Percentiles rank a stretch among this genome's conserved stretches.
Evolutionary conservation across 1,140 invertebrate genomes (phyloP).

Genomic region (Neodiprion fabricii): DNA sequence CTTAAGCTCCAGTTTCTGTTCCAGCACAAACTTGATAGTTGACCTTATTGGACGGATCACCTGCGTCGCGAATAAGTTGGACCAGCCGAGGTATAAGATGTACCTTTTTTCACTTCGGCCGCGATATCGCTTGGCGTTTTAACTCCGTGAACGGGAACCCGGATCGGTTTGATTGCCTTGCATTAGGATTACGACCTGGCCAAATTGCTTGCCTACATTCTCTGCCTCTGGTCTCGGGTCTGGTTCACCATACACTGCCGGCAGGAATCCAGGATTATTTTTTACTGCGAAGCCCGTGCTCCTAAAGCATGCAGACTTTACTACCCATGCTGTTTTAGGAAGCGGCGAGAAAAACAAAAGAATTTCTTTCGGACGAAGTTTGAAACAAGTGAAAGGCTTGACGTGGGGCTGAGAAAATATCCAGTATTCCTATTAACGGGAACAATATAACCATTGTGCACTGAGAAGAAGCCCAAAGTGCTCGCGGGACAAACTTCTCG

Average conservation of each 20-base stretch:
- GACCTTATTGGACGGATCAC: no score
- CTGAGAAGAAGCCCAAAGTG: not conserved
- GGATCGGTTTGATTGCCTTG: slow-evolving; percentile 2
- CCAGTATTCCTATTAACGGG: no score
- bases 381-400: no score
- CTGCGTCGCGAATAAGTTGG: not conserved
- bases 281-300: not conserved
- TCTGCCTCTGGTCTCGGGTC: not conserved
- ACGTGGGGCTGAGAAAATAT: no score
- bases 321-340: no score
- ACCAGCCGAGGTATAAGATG: not conserved
- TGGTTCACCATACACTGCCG: not conserved
- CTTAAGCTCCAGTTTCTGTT: no score
- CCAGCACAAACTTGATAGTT: no score
- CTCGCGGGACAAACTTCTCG: not conserved
- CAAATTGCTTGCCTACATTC: not conserved
- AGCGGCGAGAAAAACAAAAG: no score
- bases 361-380: no score
- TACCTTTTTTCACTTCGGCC: not conserved
- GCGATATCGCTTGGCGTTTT: not conserved
- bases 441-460: not conserved
- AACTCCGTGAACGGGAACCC: not conserved
- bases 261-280: not conserved
- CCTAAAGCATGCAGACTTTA: no score
- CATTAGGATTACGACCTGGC: slow-evolving; percentile 4